Conservation (phyloP, 2,113 vertebrate genomes). For the Oriolus oriolus region DNA sequence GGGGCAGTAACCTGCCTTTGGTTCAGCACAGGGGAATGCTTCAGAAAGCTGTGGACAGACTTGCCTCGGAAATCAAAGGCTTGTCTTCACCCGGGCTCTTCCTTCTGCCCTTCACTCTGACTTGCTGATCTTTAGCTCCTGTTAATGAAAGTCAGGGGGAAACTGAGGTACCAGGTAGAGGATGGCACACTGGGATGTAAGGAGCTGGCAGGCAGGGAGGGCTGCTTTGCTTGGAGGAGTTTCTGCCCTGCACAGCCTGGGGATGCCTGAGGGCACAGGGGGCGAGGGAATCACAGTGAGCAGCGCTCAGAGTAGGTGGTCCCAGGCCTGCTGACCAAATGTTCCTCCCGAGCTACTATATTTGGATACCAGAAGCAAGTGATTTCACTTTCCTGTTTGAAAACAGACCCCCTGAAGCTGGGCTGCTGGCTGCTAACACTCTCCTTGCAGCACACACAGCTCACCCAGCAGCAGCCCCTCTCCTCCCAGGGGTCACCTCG, state of each 20-base stretch:
- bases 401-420: neutral
- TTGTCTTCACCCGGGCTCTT: neutral
- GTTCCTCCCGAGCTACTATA: neutral
- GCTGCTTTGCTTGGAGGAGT: neutral
- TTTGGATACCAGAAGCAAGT: neutral
- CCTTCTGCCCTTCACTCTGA: neutral
- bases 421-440: neutral
- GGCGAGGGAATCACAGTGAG: neutral
- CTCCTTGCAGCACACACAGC: neutral
- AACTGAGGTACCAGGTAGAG: neutral
- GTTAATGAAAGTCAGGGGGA: rapidly evolving
- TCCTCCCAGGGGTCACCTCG: neutral
- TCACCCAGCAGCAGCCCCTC: neutral
- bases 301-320: constrained; percentile 14
- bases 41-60: neutral
- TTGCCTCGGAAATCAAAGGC: neutral
- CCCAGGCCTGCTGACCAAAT: neutral
- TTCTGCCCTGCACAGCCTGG: neutral
- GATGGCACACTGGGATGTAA: rapidly evolving
- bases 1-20: neutral
- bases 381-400: neutral
- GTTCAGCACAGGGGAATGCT: neutral
- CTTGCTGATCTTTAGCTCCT: neutral
- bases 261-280: neutral
- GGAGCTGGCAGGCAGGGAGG: neutral